Conservation (phyloP, 2,113 vertebrate genomes). For the Ceyx cyanopectus region DNA sequence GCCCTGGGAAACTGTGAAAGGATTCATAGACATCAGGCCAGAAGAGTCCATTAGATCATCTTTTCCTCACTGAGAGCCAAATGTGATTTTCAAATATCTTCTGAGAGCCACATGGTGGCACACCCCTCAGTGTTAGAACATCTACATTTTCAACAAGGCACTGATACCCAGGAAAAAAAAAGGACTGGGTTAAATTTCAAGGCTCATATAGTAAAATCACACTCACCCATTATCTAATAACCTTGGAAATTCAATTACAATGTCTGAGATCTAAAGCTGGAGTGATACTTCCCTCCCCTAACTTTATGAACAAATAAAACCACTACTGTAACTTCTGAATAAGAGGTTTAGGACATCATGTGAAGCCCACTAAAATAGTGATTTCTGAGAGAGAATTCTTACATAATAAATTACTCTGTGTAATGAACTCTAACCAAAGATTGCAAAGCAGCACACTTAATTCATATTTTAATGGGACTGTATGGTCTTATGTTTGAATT, state of each 20-base stretch:
- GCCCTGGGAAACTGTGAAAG: conserved; percentile 7
- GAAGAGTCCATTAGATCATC: conserved; percentile 32
- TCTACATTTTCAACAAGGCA: not conserved
- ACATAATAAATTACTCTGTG: not conserved
- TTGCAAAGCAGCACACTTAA: not conserved
- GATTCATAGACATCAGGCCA: not conserved
- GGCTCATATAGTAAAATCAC: not conserved
- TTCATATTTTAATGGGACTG: not conserved
- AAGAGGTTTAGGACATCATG: not conserved
- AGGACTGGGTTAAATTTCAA: not conserved
- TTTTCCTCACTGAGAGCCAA: conserved; percentile 33
- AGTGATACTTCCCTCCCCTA: not conserved
- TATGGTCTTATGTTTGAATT: not conserved
- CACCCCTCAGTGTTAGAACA: not conserved
- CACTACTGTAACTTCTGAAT: not conserved
- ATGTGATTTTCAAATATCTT: not conserved
- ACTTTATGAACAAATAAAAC: not conserved
- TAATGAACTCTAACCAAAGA: not conserved
- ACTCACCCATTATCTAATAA: not conserved
- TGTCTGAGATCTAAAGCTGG: not conserved
- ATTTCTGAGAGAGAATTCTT: not conserved
- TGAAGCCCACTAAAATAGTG: not conserved
- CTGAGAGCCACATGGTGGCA: not conserved
- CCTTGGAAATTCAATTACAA: not conserved
- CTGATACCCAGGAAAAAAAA: not conserved